These are phyloP conservation scores for Crematogaster levior DNA, from an alignment of 2,888 invertebrate species.

Conservation along the genomic window DNA sequence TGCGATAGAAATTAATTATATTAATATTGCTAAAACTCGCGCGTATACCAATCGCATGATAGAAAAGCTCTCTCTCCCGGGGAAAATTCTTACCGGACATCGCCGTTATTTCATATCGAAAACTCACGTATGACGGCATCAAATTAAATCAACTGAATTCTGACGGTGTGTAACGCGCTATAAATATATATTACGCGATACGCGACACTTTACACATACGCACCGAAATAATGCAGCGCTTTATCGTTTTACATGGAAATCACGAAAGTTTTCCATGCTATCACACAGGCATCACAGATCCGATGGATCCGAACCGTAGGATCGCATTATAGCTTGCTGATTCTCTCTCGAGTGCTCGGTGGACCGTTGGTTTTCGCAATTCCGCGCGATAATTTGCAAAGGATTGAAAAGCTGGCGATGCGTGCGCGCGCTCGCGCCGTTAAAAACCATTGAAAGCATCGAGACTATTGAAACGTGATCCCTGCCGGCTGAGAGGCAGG, in stretches of 20 bases:
- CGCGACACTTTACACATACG: neutral
- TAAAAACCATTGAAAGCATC: conserved; percentile 63
- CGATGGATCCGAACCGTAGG: conserved; percentile 4
- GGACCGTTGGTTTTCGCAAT: conserved; percentile 24
- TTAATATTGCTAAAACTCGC: neutral
- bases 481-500: conserved; percentile 42
- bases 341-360: conserved; percentile 13
- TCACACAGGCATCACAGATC: neutral
- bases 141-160: conserved; percentile 22
- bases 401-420: conserved; percentile 34
- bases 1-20: neutral
- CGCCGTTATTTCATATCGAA: neutral
- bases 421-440: conserved; percentile 25
- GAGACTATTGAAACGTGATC: conserved; percentile 72
- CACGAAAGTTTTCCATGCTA: neutral
- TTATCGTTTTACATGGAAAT: conserved; percentile 19
- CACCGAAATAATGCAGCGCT: neutral
- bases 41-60: neutral
- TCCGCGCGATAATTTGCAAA: conserved; percentile 36
- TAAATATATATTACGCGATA: conserved; percentile 19
- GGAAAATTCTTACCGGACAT: neutral
- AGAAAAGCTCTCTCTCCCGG: neutral
- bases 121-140: neutral
- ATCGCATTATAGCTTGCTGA: conserved; percentile 22
- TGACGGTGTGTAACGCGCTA: neutral